These are phyloP conservation scores for Formicarius rufipectus DNA, from an alignment of 2,113 vertebrate species.

Conservation along the genomic window DNA sequence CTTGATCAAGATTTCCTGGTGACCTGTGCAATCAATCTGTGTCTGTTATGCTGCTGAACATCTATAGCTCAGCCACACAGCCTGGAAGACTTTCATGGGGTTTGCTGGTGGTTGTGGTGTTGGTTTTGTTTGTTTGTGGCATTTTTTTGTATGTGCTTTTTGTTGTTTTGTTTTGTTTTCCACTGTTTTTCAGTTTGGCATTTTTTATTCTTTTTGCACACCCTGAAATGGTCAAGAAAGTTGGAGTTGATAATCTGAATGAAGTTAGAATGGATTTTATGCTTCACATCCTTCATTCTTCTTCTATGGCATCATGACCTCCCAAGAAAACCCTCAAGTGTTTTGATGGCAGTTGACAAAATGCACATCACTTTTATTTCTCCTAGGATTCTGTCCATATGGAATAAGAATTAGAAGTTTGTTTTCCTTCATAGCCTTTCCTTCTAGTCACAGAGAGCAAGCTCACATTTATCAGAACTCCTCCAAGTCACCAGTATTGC, in stretches of 20 bases:
- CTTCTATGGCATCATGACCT: neutral
- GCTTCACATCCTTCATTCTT: neutral
- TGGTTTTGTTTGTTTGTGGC: too few species aligned
- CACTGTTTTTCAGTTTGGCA: neutral
- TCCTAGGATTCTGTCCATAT: neutral
- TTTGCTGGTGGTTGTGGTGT: neutral
- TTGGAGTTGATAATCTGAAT: neutral
- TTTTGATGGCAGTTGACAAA: neutral
- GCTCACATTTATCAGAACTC: neutral
- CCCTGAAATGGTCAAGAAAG: neutral
- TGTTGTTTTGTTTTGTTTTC: fast-evolving
- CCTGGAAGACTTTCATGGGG: neutral
- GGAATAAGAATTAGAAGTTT: neutral
- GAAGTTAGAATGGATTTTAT: neutral
- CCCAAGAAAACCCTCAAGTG: neutral
- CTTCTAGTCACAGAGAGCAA: neutral
- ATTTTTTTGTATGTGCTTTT: too few species aligned
- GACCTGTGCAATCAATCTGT: neutral
- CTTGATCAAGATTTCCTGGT: constrained; percentile 4
- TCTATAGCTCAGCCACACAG: neutral
- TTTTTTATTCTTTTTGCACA: neutral
- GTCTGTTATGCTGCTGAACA: neutral
- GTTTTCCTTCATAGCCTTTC: neutral
- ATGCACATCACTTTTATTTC: neutral
- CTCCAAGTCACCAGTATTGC: neutral